phyloP scores from a whole-genome alignment of 2,113 vertebrate genomes.

The Chrysochloris asiatica region DNA sequence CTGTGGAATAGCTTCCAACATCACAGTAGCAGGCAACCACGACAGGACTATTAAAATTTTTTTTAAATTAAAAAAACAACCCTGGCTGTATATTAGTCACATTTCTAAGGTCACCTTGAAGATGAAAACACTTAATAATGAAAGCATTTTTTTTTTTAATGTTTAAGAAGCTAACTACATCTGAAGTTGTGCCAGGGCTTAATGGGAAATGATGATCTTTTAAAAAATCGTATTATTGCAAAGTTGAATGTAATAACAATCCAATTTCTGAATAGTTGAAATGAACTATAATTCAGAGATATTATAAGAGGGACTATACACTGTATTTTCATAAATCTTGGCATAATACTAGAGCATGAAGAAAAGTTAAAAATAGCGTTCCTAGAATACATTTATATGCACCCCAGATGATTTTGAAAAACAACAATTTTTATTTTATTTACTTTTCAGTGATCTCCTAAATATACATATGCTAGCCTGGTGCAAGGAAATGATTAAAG shows the following conservation, averaged over 20 bases:
- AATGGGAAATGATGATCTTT: constrained; percentile 32
- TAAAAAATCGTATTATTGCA: constrained; percentile 17
- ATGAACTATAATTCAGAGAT: constrained; percentile 45
- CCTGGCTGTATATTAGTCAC: neutral
- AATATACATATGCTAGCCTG: neutral
- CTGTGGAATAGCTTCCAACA: too few species aligned
- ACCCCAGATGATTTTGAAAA: neutral
- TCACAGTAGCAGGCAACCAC: too few species aligned
- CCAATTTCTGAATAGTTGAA: constrained; percentile 20
- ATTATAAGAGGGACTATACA: neutral
- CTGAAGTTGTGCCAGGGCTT: constrained; percentile 20
- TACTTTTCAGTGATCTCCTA: neutral
- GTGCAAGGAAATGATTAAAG: neutral
- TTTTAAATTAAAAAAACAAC: neutral
- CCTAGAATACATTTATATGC: neutral
- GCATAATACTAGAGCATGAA: constrained; percentile 5
- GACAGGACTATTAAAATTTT: neutral
- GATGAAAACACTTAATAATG: neutral
- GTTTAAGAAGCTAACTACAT: constrained; percentile 1
- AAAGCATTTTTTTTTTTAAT: neutral
- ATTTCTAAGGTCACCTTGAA: neutral
- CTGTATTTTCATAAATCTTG: neutral
- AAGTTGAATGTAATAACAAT: constrained; percentile 32
- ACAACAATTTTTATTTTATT: neutral
- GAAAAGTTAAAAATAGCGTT: constrained; percentile 44